phyloP scores from a whole-genome alignment of 2,113 vertebrate genomes.

The Morone saxatilis region DNA sequence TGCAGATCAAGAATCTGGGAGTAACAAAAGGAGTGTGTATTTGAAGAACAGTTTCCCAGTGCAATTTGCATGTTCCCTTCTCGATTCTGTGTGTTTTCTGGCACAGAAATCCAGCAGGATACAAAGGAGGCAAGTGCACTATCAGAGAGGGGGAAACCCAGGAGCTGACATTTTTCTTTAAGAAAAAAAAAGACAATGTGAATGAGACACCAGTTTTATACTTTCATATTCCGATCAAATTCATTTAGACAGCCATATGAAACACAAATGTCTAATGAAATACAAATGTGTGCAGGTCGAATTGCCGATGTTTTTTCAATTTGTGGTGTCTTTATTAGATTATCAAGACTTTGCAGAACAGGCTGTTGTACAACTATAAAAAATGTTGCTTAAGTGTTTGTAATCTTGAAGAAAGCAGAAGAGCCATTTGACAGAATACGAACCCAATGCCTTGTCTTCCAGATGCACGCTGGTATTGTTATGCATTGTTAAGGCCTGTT shows the following conservation, averaged over 20 bases:
- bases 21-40: conserved; percentile 24
- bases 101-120: background rate
- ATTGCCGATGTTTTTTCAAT: background rate
- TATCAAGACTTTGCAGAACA: background rate
- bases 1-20: conserved; percentile 29
- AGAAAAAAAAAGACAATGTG: background rate
- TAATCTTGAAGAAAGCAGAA: background rate
- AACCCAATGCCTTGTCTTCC: conserved; percentile 15
- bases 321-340: background rate
- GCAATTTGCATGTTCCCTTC: background rate
- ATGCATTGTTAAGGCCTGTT: conserved; percentile 46
- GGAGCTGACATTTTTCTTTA: background rate
- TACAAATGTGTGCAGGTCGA: background rate
- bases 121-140: background rate
- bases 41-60: background rate
- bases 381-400: background rate
- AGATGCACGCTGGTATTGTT: conserved; percentile 27
- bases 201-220: background rate
- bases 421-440: background rate
- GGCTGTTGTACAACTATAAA: no score
- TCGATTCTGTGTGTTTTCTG: background rate
- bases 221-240: background rate
- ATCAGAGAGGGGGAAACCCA: background rate
- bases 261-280: conserved; percentile 6
- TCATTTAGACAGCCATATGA: background rate